phyloP scores from a whole-genome alignment of 1,140 invertebrate genomes.

The Zaprionus kolodkinae region DNA sequence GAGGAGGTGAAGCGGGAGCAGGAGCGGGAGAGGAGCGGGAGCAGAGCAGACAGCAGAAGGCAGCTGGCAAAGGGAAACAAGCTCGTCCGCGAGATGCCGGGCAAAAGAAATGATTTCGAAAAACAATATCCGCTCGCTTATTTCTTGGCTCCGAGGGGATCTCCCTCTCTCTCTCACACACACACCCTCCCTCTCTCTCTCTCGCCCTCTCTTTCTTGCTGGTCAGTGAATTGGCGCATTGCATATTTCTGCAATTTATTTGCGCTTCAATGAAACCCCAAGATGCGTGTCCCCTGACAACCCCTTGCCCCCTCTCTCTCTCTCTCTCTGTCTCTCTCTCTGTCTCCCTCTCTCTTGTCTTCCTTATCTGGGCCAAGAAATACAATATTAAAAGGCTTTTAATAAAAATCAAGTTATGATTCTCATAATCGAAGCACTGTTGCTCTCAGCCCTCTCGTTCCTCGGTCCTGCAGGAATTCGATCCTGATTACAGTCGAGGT shows the following conservation, averaged over 20 bases:
- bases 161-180: background rate
- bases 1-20: background rate
- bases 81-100: slow-evolving; percentile 30
- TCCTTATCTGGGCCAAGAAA: slow-evolving; percentile 5
- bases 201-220: background rate
- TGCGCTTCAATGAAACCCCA: slow-evolving; percentile 59
- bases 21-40: background rate
- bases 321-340: background rate
- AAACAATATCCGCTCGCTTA: slow-evolving; percentile 69
- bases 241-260: slow-evolving; percentile 69
- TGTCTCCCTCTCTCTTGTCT: no score
- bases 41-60: background rate
- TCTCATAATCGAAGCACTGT: slow-evolving; percentile 48
- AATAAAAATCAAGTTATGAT: slow-evolving; percentile 61
- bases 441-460: background rate
- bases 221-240: slow-evolving; percentile 59
- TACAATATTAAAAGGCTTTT: slow-evolving; percentile 62
- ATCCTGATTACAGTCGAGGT: slow-evolving; percentile 36
- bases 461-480: slow-evolving; percentile 23
- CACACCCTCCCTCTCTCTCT: no score
- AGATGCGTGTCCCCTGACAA: slow-evolving; percentile 30
- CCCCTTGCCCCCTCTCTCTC: background rate
- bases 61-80: slow-evolving; percentile 19
- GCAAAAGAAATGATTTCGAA: slow-evolving; percentile 64
- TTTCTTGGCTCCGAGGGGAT: slow-evolving; percentile 41